Base-by-base conservation (phyloP, 2,797 vertebrate genomes). In the Smutsia temminckii region DNA sequence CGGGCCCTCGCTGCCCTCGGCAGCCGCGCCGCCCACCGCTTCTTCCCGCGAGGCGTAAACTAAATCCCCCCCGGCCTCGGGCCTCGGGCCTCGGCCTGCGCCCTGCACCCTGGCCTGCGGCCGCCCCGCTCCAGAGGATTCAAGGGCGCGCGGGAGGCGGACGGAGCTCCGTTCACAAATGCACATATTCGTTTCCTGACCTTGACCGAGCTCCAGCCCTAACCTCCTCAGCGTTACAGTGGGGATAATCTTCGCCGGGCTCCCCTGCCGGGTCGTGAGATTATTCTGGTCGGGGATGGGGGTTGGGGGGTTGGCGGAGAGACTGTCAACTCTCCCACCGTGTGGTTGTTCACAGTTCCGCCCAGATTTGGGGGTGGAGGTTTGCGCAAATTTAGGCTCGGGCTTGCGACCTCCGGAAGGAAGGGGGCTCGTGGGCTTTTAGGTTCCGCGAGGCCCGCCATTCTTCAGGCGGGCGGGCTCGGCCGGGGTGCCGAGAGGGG, bases 261-360 rank as follows among this genome's bases (percentile, higher is more conserved):
- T 61, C 16, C 20, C 29, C 23, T 0, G 25, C 18, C 2, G 4
- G 51, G 68, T 14, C n/a, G 61, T 53, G 74, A 32, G 10, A 55
- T 49, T 6, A 40, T 51, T 53, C 71, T 3, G 0, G 9, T 3
- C 0, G 2, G 37, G 34, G 21, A 27, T 12, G 8, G 2, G 7
- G 5, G 11, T 11, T 12, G 46, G 0, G 17, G 3, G 14, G 1
- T 25, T 77, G 71, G 49, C 17, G 2, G 75, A 69, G 40, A 84
- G 29, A 66, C 29, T 9, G 75, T n/a, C 66, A 40, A 13, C 63
- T 20, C 5, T n/a, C 13, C 32, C 5, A 0, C 40, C 0, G 34
- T 2, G 69, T 21, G n/a, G 27, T 46, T 59, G 42, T 51, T 81
- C 75, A 9, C 37, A 40, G 34, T 37, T 37, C 34, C 4, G 29